Evolutionary conservation across 1,140 invertebrate species (phyloP).

Genomic region (Polyergus mexicanus): DNA sequence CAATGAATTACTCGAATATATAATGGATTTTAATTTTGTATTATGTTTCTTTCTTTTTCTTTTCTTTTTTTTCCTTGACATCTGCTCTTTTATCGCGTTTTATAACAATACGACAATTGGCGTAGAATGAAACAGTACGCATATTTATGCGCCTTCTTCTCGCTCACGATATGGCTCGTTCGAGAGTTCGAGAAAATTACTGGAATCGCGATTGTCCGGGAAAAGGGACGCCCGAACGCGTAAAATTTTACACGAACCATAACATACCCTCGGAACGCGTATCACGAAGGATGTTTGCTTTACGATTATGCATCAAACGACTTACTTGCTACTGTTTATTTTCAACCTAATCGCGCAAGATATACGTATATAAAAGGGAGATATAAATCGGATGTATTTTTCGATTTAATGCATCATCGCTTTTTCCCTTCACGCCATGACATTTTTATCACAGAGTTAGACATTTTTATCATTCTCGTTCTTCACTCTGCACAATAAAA

Average conservation of each 20-base stretch:
- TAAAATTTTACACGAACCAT: constrained; percentile 8
- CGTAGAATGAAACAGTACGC: neutral
- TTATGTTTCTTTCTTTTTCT: neutral
- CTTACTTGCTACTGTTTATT: constrained; percentile 40
- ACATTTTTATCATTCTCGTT: neutral
- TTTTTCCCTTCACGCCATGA: neutral
- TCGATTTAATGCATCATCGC: constrained; percentile 18
- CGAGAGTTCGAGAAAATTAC: neutral
- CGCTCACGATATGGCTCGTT: neutral
- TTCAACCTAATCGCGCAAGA: neutral
- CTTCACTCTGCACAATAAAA: neutral
- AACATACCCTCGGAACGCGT: neutral
- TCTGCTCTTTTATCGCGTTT: constrained; percentile 10
- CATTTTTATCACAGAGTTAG: constrained; percentile 10
- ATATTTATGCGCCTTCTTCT: neutral
- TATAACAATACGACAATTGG: neutral
- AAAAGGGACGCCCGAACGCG: neutral
- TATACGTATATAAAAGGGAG: neutral
- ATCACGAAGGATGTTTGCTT: constrained; percentile 49
- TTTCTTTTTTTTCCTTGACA: neutral
- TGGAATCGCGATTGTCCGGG: neutral
- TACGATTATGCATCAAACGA: constrained; percentile 46
- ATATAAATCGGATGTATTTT: neutral
- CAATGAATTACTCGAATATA: constrained; percentile 1
- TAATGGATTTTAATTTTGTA: constrained; percentile 12